A percentile compares a stretch with the other conserved stretches of the same genome.
Evolutionary conservation across 2,113 vertebrate genomes (phyloP).

Genomic region (Platysternon megacephalum): DNA sequence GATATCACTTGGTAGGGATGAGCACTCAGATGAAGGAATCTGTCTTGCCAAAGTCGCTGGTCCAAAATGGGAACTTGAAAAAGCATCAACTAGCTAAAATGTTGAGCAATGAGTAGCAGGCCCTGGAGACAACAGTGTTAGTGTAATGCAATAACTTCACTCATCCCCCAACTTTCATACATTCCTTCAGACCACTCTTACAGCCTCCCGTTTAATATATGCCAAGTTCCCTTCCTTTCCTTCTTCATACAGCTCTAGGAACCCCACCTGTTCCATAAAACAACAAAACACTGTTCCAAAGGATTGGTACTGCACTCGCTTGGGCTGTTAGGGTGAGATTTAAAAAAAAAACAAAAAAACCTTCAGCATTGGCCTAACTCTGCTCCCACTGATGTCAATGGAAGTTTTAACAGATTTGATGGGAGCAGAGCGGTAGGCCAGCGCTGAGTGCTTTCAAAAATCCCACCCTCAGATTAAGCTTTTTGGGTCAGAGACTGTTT

Average conservation of each 20-base stretch:
- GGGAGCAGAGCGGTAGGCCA: background rate
- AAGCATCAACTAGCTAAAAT: background rate
- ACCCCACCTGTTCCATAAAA: background rate
- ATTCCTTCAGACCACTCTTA: background rate
- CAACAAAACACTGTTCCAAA: background rate
- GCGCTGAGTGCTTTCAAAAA: background rate
- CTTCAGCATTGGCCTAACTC: background rate
- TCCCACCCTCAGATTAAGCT: background rate
- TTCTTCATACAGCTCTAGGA: background rate
- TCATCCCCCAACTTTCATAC: background rate
- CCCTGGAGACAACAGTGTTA: background rate
- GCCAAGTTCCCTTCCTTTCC: background rate
- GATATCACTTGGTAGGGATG: background rate
- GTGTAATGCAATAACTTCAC: background rate
- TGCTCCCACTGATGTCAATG: background rate
- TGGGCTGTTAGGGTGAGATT: fast-evolving
- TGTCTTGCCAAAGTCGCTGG: background rate
- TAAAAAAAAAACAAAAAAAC: background rate
- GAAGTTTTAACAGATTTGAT: background rate
- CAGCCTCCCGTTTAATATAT: fast-evolving
- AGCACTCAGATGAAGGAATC: background rate
- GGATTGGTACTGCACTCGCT: background rate
- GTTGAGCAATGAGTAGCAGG: background rate
- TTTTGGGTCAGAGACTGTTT: background rate
- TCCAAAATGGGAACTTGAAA: background rate